Percentiles rank a stretch among this genome's conserved stretches.
phyloP scores from a whole-genome alignment of 2,888 invertebrate genomes.

The Latrodectus elegans region DNA sequence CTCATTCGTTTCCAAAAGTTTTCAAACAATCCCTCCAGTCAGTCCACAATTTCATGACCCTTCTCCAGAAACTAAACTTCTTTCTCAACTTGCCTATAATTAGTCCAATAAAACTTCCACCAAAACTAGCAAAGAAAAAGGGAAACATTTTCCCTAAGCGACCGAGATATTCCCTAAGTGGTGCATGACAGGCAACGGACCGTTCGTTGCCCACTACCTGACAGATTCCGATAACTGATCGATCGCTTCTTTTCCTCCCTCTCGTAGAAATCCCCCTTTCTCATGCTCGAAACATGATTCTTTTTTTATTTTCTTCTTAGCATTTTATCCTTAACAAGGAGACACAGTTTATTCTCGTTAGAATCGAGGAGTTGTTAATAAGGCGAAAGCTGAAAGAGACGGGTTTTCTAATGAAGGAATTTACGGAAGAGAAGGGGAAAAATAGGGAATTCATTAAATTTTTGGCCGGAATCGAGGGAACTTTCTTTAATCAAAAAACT shows the following conservation, averaged over 20 bases:
- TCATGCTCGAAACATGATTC: not conserved
- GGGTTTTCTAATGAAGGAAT: not conserved
- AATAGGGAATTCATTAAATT: too few relatives aligned
- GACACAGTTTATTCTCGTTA: not conserved
- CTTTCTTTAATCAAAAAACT: not conserved
- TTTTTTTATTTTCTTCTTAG: not conserved
- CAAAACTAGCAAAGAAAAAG: not conserved
- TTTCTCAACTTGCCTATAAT: not conserved
- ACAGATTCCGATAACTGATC: not conserved
- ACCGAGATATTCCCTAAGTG: not conserved
- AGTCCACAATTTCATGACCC: too few relatives aligned
- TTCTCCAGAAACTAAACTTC: too few relatives aligned
- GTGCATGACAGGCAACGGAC: not conserved
- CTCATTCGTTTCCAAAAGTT: too few relatives aligned
- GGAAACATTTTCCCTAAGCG: not conserved
- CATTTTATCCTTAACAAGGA: not conserved
- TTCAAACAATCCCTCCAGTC: too few relatives aligned
- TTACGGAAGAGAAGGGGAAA: not conserved
- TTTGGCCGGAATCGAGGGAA: not conserved
- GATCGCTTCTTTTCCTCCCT: not conserved
- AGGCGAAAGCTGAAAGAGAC: not conserved
- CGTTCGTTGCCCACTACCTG: not conserved
- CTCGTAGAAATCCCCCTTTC: too few relatives aligned
- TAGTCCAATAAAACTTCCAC: not conserved
- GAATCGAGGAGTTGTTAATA: not conserved